Evolutionary conservation across 2,113 vertebrate genomes (phyloP).

Genomic region (Sporophila hypoxantha): DNA sequence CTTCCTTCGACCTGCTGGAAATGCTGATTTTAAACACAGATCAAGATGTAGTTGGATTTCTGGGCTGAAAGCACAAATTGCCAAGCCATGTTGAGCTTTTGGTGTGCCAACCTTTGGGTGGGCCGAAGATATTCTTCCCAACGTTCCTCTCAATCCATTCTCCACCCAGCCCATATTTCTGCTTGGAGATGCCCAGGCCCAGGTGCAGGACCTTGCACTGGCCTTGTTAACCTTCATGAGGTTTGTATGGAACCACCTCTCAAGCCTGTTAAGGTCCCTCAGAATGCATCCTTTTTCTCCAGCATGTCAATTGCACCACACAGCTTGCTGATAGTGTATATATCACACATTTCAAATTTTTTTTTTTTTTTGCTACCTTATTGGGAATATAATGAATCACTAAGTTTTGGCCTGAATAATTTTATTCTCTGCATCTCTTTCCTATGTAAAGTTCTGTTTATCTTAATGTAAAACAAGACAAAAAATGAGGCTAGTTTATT

Average conservation of each 20-base stretch:
- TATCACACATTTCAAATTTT: not conserved
- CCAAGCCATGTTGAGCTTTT: not conserved
- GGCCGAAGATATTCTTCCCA: not conserved
- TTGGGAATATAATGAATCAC: not conserved
- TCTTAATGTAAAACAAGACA: not conserved
- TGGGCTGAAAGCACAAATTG: not conserved
- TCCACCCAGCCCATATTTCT: not conserved
- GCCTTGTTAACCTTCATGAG: not conserved
- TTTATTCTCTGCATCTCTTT: not conserved
- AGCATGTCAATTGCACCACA: no score
- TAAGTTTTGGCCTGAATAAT: not conserved
- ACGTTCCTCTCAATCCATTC: not conserved
- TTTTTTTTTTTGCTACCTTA: not conserved
- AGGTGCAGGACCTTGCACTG: not conserved
- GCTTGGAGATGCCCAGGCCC: not conserved
- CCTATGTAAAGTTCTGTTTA: not conserved
- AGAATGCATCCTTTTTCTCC: not conserved
- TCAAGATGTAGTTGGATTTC: not conserved
- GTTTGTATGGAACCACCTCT: not conserved
- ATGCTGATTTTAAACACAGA: not conserved
- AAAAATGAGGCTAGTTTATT: not conserved
- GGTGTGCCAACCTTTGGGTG: not conserved
- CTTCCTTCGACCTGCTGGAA: rapidly evolving
- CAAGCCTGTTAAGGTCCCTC: not conserved
- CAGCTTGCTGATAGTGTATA: not conserved